Evolutionary conservation across 2,113 vertebrate species (phyloP), one percentile per base, ranked within the genome.

Genomic region (Arothron firmamentum): DNA sequence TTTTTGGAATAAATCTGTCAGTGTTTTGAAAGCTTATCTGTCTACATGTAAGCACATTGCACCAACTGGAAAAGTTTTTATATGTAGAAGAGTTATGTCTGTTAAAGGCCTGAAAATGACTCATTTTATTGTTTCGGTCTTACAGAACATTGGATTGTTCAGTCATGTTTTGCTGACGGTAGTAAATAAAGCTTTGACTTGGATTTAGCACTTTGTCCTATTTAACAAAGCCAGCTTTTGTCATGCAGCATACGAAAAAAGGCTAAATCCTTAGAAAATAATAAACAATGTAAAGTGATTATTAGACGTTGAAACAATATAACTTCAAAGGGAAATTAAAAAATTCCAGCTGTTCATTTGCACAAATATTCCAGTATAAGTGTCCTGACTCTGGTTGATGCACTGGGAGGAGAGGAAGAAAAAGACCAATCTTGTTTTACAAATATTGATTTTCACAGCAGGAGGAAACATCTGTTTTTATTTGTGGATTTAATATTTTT

Each of bases 361-460:
- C 62, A 72, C 47, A 62, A 64, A 54, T 56, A 52, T 73, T 79
- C 56, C 38, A 57, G 42, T 46, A 21, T 62, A 34, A 72, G 74
- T 31, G 70, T 70, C 41, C 48, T 62, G 66, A 77, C 41, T 80
- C 67, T 53, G n/a, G 59, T 25, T 56, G 2, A 5, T 1, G 25
- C 25, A 28, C 25, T 7, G 25, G 6, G 25, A 28, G 6, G 25
- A 28, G 4, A 28, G 6, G 25, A 38, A 38, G 10, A 38, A 38
- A 38, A 38, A 11, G 34, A 4, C 43, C 6, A 16, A 52, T 43
- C 12, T 48, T 50, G 21, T 28, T 28, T 28, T 28, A 78, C 60
- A 45, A 67, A 79, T 59, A 74, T 28, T 3, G 25, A 54, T 60
- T 80, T 28, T 14, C 58, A 59, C 31, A 46, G 31, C 60, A 59